Evolutionary conservation across 2,888 invertebrate genomes (phyloP).

Genomic region (Parelbella ahira): DNA sequence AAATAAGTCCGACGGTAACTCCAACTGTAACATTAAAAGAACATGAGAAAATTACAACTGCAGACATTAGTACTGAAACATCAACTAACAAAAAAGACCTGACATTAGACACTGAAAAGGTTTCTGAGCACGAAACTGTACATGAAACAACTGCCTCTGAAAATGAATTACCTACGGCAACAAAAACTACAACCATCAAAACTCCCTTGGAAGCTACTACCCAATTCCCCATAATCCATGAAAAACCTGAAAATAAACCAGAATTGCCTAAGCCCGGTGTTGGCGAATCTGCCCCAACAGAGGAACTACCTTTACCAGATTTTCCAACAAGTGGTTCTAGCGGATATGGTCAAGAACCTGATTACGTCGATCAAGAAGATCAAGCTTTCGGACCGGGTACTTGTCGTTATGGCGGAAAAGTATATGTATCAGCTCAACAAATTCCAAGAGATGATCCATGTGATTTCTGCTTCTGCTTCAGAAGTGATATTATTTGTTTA

Average conservation of each 20-base stretch:
- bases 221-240: conserved; percentile 32
- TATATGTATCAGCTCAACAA: conserved; percentile 96
- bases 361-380: conserved; percentile 89
- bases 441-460: conserved; percentile 97
- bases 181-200: conserved; percentile 33
- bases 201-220: conserved; percentile 33
- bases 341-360: conserved; percentile 79
- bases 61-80: conserved; percentile 15
- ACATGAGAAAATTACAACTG: no score
- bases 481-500: conserved; percentile 96
- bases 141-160: conserved; percentile 12
- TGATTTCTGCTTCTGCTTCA: conserved; percentile 98
- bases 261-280: conserved; percentile 52
- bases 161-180: conserved; percentile 27
- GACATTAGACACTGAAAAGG: conserved; percentile 28
- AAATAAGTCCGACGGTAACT: conserved; percentile 21
- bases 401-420: conserved; percentile 94
- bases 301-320: conserved; percentile 56
- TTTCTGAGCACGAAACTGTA: conserved; percentile 22
- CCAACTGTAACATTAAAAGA: no score
- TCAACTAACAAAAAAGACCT: conserved; percentile 17
- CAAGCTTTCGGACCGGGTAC: conserved; percentile 93
- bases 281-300: conserved; percentile 51
- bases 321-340: conserved; percentile 59
- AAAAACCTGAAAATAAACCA: conserved; percentile 49